Base-by-base conservation (phyloP, 2,797 vertebrate species). In the Spinibarbus caldwelli region DNA sequence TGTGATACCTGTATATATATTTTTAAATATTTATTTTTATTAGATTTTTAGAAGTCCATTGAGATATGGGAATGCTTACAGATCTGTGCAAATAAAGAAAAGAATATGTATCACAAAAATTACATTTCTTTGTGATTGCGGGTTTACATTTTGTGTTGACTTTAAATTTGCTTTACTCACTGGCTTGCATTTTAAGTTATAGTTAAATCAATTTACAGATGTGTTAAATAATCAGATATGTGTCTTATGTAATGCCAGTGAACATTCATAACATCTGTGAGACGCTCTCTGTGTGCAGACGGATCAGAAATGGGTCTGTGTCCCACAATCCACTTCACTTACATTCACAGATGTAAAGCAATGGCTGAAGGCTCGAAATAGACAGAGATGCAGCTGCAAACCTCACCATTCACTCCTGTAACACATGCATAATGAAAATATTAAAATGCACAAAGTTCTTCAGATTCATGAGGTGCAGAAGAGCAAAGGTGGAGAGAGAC, bases 391-490 rank as follows among this genome's bases (percentile, higher is more conserved):
- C 54, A 54, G 23, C 3, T n/a, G 90, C 88, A 87, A 90, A 86
- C 17, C 82, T 47, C 66, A 70, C 89, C 89, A 89, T 91, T 91
- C 90, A 90, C 62, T 89, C 47, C 83, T 78, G 62, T 84, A 70
- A 62, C 80, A 86, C 45, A 71, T 71, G 89, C 85, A 87, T 84
- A 88, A 88, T 83, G 75, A 80, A 72, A 88, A 91, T 80, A 84
- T 93, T 93, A 90, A 93, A 92, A 87, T 90, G 89, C 26, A 87
- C 87, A 90, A 91, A 75, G 81, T 89, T 91, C 91, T 82, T 45
- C 89, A 91, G 88, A 93, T 89, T 85, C 80, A 93, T 93, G 90
- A 93, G 90, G 85, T 87, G 86, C 91, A 89, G 71, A 64, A 41
- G 23, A 54, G 43, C 43, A 70, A 36, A 72, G 7, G 71, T n/a